A percentile compares a stretch with the other conserved stretches of the same genome.
phyloP scores from a whole-genome alignment of 2,113 vertebrate genomes.

The Melospiza georgiana region DNA sequence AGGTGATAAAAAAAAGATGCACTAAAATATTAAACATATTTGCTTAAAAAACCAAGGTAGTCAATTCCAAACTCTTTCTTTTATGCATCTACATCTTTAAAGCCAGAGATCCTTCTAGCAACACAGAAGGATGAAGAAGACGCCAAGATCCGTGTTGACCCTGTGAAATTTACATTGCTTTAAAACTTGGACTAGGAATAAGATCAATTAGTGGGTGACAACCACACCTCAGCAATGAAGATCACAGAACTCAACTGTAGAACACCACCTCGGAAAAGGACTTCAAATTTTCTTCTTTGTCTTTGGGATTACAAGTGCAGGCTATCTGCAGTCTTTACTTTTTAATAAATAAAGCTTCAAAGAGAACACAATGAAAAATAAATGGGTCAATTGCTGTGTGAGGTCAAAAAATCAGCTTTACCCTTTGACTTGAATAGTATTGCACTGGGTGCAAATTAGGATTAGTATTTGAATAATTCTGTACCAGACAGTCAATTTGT shows the following conservation, averaged over 20 bases:
- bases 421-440: conserved; percentile 36
- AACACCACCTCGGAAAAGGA: background rate
- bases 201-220: background rate
- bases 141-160: background rate
- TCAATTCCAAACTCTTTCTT: background rate
- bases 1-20: background rate
- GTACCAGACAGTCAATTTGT: conserved; percentile 54
- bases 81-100: background rate
- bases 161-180: background rate
- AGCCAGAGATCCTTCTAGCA: background rate
- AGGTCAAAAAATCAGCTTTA: conserved; percentile 7
- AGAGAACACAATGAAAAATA: background rate
- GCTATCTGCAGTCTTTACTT: background rate
- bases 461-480: conserved; percentile 65
- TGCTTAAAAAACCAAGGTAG: background rate
- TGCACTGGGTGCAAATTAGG: conserved; percentile 55
- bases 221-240: background rate
- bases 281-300: background rate
- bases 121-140: background rate
- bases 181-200: background rate
- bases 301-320: background rate
- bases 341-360: conserved; percentile 29
- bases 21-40: background rate
- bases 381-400: background rate
- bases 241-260: background rate